Base-by-base conservation (phyloP, 1,140 invertebrate species). In the Bombus confusus region DNA sequence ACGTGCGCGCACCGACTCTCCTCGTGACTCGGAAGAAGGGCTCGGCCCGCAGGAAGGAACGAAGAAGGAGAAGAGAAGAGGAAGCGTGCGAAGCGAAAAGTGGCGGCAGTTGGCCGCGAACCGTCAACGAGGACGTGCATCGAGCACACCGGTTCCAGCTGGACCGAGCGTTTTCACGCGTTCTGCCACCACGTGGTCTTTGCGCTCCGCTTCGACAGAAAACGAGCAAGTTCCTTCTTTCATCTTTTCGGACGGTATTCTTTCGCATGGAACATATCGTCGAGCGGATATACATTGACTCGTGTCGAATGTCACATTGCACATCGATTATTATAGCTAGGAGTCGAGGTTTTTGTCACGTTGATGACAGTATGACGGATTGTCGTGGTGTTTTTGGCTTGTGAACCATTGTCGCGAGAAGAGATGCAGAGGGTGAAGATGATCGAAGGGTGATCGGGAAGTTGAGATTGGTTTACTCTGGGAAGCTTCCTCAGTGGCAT, bases 81-180 rank as follows among this genome's bases (percentile, higher is more conserved):
- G 85, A 89, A 89, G 86, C 72, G 87, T 83, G 69, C 72, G 80
- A 89, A 80, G 86, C 87, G 76, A 84, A 90, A 91, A 90, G 87
- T 89, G 91, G 82, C 86, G 89, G 88, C 91, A 92, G 91, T 92
- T 74, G 79, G 85, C 81, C 85, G 80, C 86, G 88, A 83, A 90
- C 91, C 90, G 87, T 89, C 89, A 90, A 83, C 87, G 88, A 85
- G 85, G 57, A 88, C 90, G 84, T 79, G 79, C n/a, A 85, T 80
- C 74, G 80, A 90, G 82, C 64, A 85, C 47, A 87, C 81, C 66
- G 73, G 47, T 69, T 71, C 68, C 41, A 59, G 52, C 75, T 25
- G 34, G 39, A 73, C 52, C 77, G 66, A 86, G 57, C 43, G 73
- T 69, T 47, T 80, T 80, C 76, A 83, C 76, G 75, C 83, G 78